Evolutionary conservation across 2,113 vertebrate species (phyloP), one percentile per base, ranked within the genome.

Genomic region (Dolichotis patagonum): DNA sequence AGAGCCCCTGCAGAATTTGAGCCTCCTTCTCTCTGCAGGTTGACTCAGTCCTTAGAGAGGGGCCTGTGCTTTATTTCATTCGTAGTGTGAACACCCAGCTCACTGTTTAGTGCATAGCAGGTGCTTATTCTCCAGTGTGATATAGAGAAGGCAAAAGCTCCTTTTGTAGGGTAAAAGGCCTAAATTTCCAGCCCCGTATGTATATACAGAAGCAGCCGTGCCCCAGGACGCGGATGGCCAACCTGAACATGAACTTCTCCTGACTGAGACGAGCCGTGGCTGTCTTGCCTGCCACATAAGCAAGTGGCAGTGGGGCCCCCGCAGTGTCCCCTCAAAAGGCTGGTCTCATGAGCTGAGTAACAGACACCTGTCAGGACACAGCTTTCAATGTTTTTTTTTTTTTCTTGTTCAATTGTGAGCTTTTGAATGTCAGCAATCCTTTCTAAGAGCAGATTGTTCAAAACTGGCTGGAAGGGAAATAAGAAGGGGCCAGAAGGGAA

Each of bases 371-470:
- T 43, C 41, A 14, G 71, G 22, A 43, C 71, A 11, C 38, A 5
- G 71, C 22, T 41, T 38, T 75, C 69, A 75, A 7, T 3, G 1
- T 41, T 30, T 63, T 56, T 3, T 58, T 22, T 56, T 94, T 22
- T 56, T 93, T 90, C 63, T 38, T 93, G 35, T 4, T 38, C 17
- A 56, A 1, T 38, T 30, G 26, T 96, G n/a, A 24, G 12, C 38
- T 46, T 62, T 77, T 89, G 93, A 65, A 17, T 63, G 60, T 95
- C 32, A 90, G 38, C 17, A 93, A 1, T 56, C 49, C 7, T 90
- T 95, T 89, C 65, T 87, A 41, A 91, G 58, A 60, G 3, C 58
- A 84, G 41, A 88, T 56, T 80, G 49, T 41, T 85, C 71, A 87
- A 82, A 96, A 60, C 32, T 54, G 32, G 32, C 30, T 58, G 7